Conservation (phyloP, 2,113 vertebrate species). For the Oreocharis arfaki region DNA sequence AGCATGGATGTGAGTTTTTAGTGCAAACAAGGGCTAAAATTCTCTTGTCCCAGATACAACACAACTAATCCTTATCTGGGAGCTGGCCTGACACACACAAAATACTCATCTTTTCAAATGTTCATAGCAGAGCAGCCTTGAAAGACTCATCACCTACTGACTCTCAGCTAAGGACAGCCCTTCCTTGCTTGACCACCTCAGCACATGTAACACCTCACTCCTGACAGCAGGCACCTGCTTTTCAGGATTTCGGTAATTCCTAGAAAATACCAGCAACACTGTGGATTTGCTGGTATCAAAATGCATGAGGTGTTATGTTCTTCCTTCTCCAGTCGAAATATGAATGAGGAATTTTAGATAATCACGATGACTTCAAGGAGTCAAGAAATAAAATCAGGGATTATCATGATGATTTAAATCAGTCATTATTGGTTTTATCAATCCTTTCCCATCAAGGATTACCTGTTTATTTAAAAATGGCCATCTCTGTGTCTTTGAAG, state of each 20-base stretch:
- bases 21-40: neutral
- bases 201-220: neutral
- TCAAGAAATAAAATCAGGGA: neutral
- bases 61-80: neutral
- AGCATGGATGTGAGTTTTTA: fast-evolving
- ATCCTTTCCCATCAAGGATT: neutral
- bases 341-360: neutral
- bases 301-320: fast-evolving
- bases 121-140: neutral
- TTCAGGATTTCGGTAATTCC: neutral
- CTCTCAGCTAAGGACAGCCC: neutral
- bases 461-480: neutral
- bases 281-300: neutral
- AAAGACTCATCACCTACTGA: neutral
- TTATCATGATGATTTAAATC: neutral
- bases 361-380: neutral
- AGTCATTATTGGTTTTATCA: neutral
- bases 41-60: neutral
- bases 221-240: neutral
- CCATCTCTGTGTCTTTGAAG: neutral
- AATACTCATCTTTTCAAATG: neutral
- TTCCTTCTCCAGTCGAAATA: neutral
- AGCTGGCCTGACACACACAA: neutral
- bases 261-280: neutral
- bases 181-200: neutral